Evolutionary conservation across 2,113 vertebrate genomes (phyloP).

Genomic region (Cephalophus harveyi): DNA sequence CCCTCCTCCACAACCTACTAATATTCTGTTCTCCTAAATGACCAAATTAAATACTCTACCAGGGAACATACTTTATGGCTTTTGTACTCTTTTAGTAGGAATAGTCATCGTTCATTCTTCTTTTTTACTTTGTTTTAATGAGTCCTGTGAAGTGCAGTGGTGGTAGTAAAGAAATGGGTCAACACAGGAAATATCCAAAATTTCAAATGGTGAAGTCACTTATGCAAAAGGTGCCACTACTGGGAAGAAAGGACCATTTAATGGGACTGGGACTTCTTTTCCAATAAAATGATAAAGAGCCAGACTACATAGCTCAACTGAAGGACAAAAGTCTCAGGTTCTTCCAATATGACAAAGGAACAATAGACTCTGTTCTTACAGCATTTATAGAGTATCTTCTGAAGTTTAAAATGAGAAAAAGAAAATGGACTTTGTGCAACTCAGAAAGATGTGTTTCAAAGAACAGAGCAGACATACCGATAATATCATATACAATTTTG

Average conservation of each 20-base stretch:
- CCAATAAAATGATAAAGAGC: not conserved
- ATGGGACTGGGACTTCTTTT: not conserved
- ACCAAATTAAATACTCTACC: not conserved
- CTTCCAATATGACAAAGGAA: not conserved
- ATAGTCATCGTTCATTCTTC: not conserved
- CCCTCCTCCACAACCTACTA: not conserved
- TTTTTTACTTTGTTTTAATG: not conserved
- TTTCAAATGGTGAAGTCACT: not conserved
- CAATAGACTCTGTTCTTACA: not conserved
- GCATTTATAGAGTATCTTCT: not conserved
- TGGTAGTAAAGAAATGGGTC: not conserved
- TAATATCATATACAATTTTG: not conserved
- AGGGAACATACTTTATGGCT: not conserved
- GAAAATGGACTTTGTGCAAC: not conserved
- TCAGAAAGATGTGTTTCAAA: not conserved
- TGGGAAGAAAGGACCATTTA: not conserved
- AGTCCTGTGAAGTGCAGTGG: not conserved
- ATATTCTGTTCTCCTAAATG: not conserved
- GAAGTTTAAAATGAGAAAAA: not conserved
- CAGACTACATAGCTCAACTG: not conserved
- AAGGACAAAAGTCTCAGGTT: not conserved
- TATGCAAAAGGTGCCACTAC: not conserved
- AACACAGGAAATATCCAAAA: not conserved
- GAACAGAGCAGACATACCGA: not conserved
- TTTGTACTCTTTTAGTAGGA: not conserved